Evolutionary conservation across 2,888 invertebrate species (phyloP).

Genomic region (Trisateles emortualis): DNA sequence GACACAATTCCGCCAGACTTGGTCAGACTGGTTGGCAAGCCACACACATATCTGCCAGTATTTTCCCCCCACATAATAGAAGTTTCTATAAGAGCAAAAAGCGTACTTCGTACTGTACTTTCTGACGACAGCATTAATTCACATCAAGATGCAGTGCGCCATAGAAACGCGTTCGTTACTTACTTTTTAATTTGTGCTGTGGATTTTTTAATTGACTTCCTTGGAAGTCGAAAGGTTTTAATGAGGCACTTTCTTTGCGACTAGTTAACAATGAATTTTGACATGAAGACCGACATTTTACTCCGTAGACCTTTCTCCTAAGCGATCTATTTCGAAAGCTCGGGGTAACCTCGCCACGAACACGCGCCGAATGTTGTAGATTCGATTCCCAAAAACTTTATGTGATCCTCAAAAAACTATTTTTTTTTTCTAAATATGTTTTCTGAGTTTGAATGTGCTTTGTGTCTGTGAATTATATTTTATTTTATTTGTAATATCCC

Average conservation of each 20-base stretch:
- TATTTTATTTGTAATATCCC: no score
- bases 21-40: conserved; percentile 40
- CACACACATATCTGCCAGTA: conserved; percentile 53
- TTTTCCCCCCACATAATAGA: conserved; percentile 62
- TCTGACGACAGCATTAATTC: conserved; percentile 54
- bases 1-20: conserved; percentile 43
- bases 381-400: no score
- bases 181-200: conserved; percentile 41
- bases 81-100: conserved; percentile 62
- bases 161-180: conserved; percentile 36
- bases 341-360: no score
- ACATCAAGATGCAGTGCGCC: conserved; percentile 39
- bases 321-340: no score
- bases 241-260: conserved; percentile 33
- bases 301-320: no score
- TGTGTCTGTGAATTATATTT: no score
- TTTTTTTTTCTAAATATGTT: no score
- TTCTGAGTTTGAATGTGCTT: no score
- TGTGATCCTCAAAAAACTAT: no score
- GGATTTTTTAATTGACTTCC: conserved; percentile 49
- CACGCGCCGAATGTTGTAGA: no score
- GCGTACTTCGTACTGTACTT: conserved; percentile 51
- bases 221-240: conserved; percentile 33
- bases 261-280: neutral
- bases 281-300: no score